phyloP scores from a whole-genome alignment of 2,113 vertebrate species.

The Amblyopsis rosae region DNA sequence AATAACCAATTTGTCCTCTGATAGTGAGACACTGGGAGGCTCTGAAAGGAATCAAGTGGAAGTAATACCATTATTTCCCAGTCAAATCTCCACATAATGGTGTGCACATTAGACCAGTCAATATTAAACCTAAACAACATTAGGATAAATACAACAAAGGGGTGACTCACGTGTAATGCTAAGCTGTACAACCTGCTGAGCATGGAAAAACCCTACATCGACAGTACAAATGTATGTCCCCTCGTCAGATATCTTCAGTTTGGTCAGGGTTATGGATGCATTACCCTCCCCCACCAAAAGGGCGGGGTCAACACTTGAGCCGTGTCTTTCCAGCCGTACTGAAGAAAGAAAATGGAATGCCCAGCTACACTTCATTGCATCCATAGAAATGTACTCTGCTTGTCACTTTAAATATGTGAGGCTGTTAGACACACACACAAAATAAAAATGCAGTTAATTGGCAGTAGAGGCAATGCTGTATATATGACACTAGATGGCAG shows the following conservation, averaged over 20 bases:
- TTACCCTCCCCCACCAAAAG: slow-evolving; percentile 65
- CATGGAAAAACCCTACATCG: slow-evolving; percentile 59
- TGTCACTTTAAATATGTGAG: too few relatives aligned
- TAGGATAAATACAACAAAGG: neutral
- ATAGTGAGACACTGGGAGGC: slow-evolving; percentile 68
- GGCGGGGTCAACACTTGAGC: slow-evolving; percentile 51
- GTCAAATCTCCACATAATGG: neutral
- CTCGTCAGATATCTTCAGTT: slow-evolving; percentile 73
- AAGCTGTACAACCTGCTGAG: slow-evolving; percentile 80
- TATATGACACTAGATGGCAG: too few relatives aligned
- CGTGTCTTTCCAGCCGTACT: slow-evolving; percentile 59
- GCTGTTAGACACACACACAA: too few relatives aligned
- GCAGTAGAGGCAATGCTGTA: too few relatives aligned
- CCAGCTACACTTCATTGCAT: too few relatives aligned
- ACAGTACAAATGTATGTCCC: slow-evolving; percentile 82
- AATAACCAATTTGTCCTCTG: slow-evolving; percentile 61
- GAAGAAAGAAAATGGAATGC: slow-evolving; percentile 5
- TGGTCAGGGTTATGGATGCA: slow-evolving; percentile 71
- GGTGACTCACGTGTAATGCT: slow-evolving; percentile 72
- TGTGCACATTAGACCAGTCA: neutral
- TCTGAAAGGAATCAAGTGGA: slow-evolving; percentile 49
- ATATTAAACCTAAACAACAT: too few relatives aligned
- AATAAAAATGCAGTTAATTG: too few relatives aligned
- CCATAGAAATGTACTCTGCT: too few relatives aligned
- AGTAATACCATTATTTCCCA: neutral